Percentiles rank a stretch among this genome's conserved stretches.
These are phyloP conservation scores for Heptranchias perlo DNA, from an alignment of 2,113 vertebrate species.

Conservation along the genomic window DNA sequence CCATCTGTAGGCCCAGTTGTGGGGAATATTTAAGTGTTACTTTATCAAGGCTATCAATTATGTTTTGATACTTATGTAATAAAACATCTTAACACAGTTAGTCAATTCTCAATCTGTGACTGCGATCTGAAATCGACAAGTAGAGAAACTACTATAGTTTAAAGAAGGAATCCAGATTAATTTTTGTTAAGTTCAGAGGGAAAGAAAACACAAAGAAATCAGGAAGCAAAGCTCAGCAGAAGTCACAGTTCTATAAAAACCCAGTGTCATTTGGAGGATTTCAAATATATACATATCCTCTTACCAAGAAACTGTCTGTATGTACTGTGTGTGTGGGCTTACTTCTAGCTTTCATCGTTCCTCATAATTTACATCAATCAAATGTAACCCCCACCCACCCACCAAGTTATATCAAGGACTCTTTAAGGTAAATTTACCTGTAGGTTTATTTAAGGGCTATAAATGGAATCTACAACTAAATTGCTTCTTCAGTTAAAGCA, in stretches of 20 bases:
- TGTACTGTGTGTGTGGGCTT: not conserved
- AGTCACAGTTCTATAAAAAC: not conserved
- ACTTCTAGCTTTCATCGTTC: not conserved
- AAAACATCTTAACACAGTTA: not conserved
- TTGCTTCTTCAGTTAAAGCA: not conserved
- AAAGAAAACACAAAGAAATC: not conserved
- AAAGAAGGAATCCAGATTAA: not conserved
- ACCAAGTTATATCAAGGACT: not conserved
- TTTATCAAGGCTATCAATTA: not conserved
- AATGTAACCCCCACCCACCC: not conserved
- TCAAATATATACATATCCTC: not conserved
- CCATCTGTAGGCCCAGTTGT: not conserved
- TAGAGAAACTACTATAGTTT: not conserved
- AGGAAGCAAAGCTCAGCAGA: not conserved
- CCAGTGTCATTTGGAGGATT: not conserved
- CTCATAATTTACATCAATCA: not conserved
- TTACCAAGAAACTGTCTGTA: not conserved
- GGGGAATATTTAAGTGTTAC: not conserved
- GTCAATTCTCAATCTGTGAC: not conserved
- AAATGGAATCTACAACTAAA: not conserved
- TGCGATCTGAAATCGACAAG: not conserved
- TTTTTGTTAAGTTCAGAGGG: not conserved
- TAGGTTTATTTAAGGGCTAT: not conserved
- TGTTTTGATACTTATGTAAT: not conserved
- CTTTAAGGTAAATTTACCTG: not conserved